Percentiles rank a stretch among this genome's conserved stretches.
Evolutionary conservation across 2,888 invertebrate genomes (phyloP).

Genomic region (Helicoverpa assulta): DNA sequence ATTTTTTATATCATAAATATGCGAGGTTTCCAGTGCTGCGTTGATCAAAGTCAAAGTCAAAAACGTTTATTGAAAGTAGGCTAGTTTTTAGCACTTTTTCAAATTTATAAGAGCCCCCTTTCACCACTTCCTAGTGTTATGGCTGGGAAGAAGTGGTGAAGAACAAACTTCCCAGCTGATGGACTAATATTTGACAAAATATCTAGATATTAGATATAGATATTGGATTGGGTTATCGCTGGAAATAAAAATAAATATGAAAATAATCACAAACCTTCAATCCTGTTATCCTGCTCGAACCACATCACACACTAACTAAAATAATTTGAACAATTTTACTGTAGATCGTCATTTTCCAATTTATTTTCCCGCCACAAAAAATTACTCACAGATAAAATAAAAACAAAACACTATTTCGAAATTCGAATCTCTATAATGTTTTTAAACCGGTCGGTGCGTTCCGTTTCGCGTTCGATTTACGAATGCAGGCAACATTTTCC

Average conservation of each 20-base stretch:
- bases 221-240: too few species aligned
- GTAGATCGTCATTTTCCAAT: slow-evolving; percentile 85
- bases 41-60: too few species aligned
- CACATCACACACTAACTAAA: slow-evolving; percentile 83
- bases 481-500: slow-evolving; percentile 77
- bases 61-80: too few species aligned
- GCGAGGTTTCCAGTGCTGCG: too few species aligned
- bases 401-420: slow-evolving; percentile 50
- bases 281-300: slow-evolving; percentile 58
- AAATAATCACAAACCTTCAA: slow-evolving; percentile 64
- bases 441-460: slow-evolving; percentile 67
- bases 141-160: too few species aligned
- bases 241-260: neutral
- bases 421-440: slow-evolving; percentile 39
- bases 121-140: too few species aligned
- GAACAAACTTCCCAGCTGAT: too few species aligned
- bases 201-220: too few species aligned
- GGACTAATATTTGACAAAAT: too few species aligned
- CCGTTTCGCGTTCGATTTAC: slow-evolving; percentile 71
- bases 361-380: slow-evolving; percentile 56
- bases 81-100: too few species aligned
- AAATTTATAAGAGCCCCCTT: too few species aligned
- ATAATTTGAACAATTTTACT: slow-evolving; percentile 89
- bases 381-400: slow-evolving; percentile 32
- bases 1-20: neutral